These are phyloP conservation scores for Archegozetes longisetosus DNA, from an alignment of 1,140 invertebrate genomes.

Conservation along the genomic window DNA sequence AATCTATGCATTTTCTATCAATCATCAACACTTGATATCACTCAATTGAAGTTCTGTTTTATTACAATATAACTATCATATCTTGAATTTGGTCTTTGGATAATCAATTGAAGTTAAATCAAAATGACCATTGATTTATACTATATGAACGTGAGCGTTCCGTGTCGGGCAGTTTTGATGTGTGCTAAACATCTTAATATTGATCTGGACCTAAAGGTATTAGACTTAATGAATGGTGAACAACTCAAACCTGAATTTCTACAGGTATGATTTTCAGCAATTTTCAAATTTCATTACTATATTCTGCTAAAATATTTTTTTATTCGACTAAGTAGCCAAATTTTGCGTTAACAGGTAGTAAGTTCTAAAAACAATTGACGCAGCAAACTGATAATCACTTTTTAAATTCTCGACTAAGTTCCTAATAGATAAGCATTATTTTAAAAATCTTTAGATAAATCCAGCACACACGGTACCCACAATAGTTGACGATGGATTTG, in stretches of 20 bases:
- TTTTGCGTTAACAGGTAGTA: no score
- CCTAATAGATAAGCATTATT: no score
- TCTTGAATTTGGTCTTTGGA: background rate
- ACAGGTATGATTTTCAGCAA: background rate
- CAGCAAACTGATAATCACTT: no score
- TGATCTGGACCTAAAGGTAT: constrained; percentile 44
- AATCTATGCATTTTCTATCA: no score
- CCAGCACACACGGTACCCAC: constrained; percentile 49
- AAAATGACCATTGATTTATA: constrained; percentile 20
- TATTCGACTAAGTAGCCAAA: no score
- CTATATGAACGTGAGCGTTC: constrained; percentile 6
- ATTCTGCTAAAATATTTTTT: no score
- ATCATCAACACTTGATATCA: no score
- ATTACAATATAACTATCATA: no score
- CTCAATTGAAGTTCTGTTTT: no score
- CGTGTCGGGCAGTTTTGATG: constrained; percentile 19
- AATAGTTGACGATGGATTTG: constrained; percentile 43
- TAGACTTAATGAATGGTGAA: background rate
- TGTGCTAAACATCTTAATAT: constrained; percentile 43
- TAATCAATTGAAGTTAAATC: background rate
- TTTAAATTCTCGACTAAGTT: no score
- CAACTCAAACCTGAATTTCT: background rate
- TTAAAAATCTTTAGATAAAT: constrained; percentile 45
- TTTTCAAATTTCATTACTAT: no score
- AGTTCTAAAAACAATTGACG: no score